These are phyloP conservation scores for Paratrypauchen microcephalus DNA, from an alignment of 2,797 vertebrate genomes.

Conservation along the genomic window DNA sequence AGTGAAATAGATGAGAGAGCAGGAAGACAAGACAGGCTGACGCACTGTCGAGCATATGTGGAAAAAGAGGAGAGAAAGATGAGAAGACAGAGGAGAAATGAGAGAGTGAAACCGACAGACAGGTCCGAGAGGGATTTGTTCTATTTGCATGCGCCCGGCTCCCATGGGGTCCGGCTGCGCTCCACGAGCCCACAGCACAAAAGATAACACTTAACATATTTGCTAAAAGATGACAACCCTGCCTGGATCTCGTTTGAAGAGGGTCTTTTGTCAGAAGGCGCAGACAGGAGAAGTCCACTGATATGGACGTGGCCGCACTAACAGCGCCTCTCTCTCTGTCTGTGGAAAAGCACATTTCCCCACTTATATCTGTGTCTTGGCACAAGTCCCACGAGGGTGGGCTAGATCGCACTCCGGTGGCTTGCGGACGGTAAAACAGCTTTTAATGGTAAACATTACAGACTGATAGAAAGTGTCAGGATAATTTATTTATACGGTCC, in stretches of 20 bases:
- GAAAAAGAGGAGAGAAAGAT: slow-evolving; percentile 50
- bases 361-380: slow-evolving; percentile 85
- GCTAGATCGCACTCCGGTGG: slow-evolving; percentile 84
- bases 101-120: slow-evolving; percentile 78
- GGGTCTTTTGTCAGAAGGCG: slow-evolving; percentile 87
- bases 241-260: slow-evolving; percentile 90
- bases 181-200: slow-evolving; percentile 88
- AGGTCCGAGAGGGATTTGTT: slow-evolving; percentile 91
- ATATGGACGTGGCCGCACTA: slow-evolving; percentile 77
- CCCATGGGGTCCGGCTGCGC: slow-evolving; percentile 87
- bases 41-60: slow-evolving; percentile 55
- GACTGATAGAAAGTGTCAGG: slow-evolving; percentile 74
- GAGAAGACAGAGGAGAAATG: slow-evolving; percentile 55
- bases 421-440: slow-evolving; percentile 82
- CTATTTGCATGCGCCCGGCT: slow-evolving; percentile 92
- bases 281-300: slow-evolving; percentile 86
- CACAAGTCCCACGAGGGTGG: slow-evolving; percentile 85
- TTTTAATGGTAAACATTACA: slow-evolving; percentile 94
- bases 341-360: slow-evolving; percentile 77
- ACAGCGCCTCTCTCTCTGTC: slow-evolving; percentile 86
- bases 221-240: slow-evolving; percentile 97
- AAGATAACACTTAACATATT: slow-evolving; percentile 99
- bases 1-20: slow-evolving; percentile 63
- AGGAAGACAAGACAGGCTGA: slow-evolving; percentile 62
- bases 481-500: slow-evolving; percentile 72